phyloP scores from a whole-genome alignment of 2,888 invertebrate species.

The Meganola albula region DNA sequence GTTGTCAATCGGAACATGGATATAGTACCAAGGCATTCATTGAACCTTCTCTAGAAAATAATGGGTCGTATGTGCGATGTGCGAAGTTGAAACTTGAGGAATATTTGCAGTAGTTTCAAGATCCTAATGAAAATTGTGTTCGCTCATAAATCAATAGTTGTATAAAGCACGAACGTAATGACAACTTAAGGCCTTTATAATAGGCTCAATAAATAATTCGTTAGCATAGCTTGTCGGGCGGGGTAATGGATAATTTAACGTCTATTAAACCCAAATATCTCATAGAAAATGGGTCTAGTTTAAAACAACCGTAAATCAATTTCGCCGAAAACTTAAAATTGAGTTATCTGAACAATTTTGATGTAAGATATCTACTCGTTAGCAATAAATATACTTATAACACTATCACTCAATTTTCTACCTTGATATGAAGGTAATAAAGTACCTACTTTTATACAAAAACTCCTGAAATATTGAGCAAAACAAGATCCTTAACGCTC shows the following conservation, averaged over 20 bases:
- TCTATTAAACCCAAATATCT: conserved; percentile 52
- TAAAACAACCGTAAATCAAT: conserved; percentile 64
- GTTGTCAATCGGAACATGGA: too few species aligned
- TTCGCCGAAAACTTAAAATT: conserved; percentile 44
- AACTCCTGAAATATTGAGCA: conserved; percentile 26
- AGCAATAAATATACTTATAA: conserved; percentile 31
- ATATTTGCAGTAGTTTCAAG: too few species aligned
- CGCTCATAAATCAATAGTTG: too few species aligned
- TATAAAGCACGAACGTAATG: conserved; percentile 10
- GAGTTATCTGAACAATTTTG: conserved; percentile 46
- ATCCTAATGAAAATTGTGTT: too few species aligned
- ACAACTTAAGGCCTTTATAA: conserved; percentile 12
- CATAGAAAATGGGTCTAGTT: conserved; percentile 53
- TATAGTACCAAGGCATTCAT: too few species aligned
- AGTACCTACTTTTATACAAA: too few species aligned
- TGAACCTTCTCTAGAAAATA: too few species aligned
- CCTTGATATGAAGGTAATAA: too few species aligned
- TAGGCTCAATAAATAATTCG: conserved; percentile 31
- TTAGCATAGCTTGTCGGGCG: conserved; percentile 22
- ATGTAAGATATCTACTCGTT: conserved; percentile 45
- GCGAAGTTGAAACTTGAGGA: too few species aligned
- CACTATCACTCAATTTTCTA: too few species aligned
- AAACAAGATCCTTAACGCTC: conserved; percentile 19
- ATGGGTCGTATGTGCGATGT: too few species aligned
- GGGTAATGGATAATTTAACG: conserved; percentile 33